A percentile compares a stretch with the other conserved stretches of the same genome.
These are phyloP conservation scores for Orthonevra nobilis DNA, from an alignment of 2,888 invertebrate species.

Conservation along the genomic window DNA sequence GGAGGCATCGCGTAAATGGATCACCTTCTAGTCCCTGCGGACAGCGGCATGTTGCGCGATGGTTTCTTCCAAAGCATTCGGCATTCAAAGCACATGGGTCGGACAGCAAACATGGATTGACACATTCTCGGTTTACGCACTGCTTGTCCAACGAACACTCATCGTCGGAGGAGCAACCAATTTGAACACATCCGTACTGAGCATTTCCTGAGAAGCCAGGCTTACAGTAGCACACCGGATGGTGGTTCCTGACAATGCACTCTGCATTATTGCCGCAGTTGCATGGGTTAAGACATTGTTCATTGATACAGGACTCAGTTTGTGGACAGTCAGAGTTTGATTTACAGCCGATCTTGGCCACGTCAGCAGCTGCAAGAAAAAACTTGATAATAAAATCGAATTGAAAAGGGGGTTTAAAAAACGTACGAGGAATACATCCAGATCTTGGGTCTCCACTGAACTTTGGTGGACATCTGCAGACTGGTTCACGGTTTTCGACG, in stretches of 20 bases:
- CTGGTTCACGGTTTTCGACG: constrained; percentile 86
- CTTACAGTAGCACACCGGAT: constrained; percentile 91
- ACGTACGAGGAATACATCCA: constrained; percentile 90
- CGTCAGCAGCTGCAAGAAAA: constrained; percentile 82
- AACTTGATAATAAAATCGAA: too few relatives aligned
- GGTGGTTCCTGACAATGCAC: constrained; percentile 90
- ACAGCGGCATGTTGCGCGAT: constrained; percentile 90
- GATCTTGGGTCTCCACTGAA: constrained; percentile 87
- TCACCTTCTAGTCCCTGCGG: constrained; percentile 89
- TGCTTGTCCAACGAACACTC: constrained; percentile 90
- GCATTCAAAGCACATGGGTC: constrained; percentile 92
- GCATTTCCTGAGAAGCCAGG: constrained; percentile 93
- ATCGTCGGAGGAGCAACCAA: constrained; percentile 90
- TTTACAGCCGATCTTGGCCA: constrained; percentile 86
- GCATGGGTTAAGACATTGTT: constrained; percentile 90
- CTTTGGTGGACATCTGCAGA: constrained; percentile 90
- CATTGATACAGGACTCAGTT: constrained; percentile 91
- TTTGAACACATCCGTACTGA: constrained; percentile 88
- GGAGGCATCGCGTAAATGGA: constrained; percentile 88
- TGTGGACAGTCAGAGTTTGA: constrained; percentile 90
- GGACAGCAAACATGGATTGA: constrained; percentile 89
- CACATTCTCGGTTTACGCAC: constrained; percentile 90
- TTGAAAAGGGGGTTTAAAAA: too few relatives aligned
- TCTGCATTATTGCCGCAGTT: constrained; percentile 91
- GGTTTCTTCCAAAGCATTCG: constrained; percentile 90